Conservation (phyloP, 2,113 vertebrate species). For the Mus spicilegus region DNA sequence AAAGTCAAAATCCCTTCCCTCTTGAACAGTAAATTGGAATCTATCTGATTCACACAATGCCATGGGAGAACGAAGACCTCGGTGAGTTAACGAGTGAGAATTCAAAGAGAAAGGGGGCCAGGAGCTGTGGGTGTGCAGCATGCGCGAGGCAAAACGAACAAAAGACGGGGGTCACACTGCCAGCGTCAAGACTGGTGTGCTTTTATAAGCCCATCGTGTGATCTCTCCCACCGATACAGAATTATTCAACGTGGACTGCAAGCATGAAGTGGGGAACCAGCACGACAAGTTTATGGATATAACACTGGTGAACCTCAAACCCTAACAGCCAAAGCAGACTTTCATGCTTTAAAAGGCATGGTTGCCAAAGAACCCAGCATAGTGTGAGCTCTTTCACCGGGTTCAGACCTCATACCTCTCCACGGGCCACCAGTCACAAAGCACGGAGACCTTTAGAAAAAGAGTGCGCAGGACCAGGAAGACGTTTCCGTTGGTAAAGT, state of each 20-base stretch:
- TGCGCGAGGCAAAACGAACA: not conserved
- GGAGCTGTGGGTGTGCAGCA: not conserved
- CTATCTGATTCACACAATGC: not conserved
- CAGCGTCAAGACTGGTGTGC: not conserved
- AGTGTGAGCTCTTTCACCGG: not conserved
- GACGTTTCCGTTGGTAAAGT: not conserved
- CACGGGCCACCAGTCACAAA: slow-evolving; percentile 18
- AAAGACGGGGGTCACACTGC: slow-evolving; percentile 31
- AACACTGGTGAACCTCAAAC: slow-evolving; percentile 33
- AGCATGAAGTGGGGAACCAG: not conserved
- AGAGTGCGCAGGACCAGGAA: not conserved
- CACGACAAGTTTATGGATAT: not conserved
- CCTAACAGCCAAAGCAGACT: slow-evolving; percentile 4
- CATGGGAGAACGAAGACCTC: not conserved
- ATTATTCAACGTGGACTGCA: not conserved
- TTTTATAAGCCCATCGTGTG: slow-evolving; percentile 30
- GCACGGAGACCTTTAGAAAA: not conserved
- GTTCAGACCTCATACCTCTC: not conserved
- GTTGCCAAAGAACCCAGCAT: not conserved
- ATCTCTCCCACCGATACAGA: not conserved
- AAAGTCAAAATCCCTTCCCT: slow-evolving; percentile 64
- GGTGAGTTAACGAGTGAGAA: not conserved
- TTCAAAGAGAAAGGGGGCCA: slow-evolving; percentile 23
- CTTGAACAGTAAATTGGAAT: slow-evolving; percentile 57
- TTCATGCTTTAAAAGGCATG: not conserved